A percentile compares a stretch with the other conserved stretches of the same genome.
Evolutionary conservation across 1,140 invertebrate species (phyloP).

Genomic region (Hylaeus anthracinus): DNA sequence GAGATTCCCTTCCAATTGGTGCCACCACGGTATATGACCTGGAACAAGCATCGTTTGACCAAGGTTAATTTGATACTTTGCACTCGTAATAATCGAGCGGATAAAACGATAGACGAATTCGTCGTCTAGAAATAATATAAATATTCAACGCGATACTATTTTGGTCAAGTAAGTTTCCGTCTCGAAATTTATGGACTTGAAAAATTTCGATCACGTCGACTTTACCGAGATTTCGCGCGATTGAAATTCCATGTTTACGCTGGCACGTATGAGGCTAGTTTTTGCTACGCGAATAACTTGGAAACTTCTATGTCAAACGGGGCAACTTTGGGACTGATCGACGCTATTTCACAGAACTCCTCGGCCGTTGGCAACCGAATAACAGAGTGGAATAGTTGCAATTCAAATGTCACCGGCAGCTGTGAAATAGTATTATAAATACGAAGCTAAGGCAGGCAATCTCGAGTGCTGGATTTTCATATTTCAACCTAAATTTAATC

Average conservation of each 20-base stretch:
- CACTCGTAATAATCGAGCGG: too few species aligned
- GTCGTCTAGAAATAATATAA: too few species aligned
- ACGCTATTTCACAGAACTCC: neutral
- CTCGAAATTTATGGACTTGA: too few species aligned
- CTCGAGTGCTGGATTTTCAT: constrained; percentile 17
- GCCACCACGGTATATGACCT: constrained; percentile 86
- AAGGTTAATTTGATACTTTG: too few species aligned
- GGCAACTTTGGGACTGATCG: neutral
- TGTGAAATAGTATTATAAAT: constrained; percentile 22
- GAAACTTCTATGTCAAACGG: neutral
- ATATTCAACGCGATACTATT: too few species aligned
- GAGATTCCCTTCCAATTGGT: constrained; percentile 87
- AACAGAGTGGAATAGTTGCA: constrained; percentile 9
- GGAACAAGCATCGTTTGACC: constrained; percentile 3
- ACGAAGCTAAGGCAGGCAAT: neutral
- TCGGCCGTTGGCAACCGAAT: neutral
- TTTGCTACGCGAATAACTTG: neutral
- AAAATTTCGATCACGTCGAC: too few species aligned
- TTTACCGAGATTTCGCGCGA: too few species aligned
- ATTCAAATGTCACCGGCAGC: constrained; percentile 30
- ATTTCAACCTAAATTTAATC: constrained; percentile 20
- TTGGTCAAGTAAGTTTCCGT: too few species aligned
- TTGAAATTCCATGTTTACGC: too few species aligned
- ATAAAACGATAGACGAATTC: too few species aligned
- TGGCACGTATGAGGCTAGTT: neutral